These are phyloP conservation scores for Camarhynchus parvulus DNA, from an alignment of 2,113 vertebrate species.

Conservation along the genomic window DNA sequence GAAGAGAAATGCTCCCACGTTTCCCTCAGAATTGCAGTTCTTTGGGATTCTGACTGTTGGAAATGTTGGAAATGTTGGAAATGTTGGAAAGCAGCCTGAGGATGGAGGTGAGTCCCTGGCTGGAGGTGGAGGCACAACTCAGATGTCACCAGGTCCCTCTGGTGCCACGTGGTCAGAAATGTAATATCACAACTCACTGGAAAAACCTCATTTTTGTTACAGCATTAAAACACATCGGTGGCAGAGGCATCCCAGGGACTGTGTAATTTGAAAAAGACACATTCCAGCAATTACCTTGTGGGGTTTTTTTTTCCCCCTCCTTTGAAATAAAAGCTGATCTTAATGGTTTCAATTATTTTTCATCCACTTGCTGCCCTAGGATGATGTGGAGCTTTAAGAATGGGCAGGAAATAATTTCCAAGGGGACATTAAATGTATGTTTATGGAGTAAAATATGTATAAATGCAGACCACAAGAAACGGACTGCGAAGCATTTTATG, in stretches of 20 bases:
- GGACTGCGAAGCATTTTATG: slow-evolving; percentile 13
- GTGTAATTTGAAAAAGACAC: slow-evolving; percentile 9
- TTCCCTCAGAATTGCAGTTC: too few species aligned
- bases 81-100: neutral
- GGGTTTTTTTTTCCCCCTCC: neutral
- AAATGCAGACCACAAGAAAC: slow-evolving; percentile 38
- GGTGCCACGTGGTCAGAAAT: neutral
- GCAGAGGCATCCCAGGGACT: slow-evolving; percentile 25
- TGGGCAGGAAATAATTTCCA: slow-evolving; percentile 33
- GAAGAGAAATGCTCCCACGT: too few species aligned
- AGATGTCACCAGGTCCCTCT: neutral
- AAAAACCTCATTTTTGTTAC: slow-evolving; percentile 32
- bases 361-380: neutral
- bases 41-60: too few species aligned
- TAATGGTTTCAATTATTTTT: slow-evolving; percentile 58
- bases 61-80: neutral
- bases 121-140: neutral
- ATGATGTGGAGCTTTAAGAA: slow-evolving; percentile 5
- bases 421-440: slow-evolving; percentile 13
- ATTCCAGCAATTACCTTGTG: neutral
- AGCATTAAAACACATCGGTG: slow-evolving; percentile 18
- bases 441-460: slow-evolving; percentile 30
- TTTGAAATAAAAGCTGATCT: slow-evolving; percentile 28
- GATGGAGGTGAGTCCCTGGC: neutral
- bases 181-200: neutral